Evolutionary conservation across 2,888 invertebrate species (phyloP).

Genomic region (Ophonus ardosiacus): DNA sequence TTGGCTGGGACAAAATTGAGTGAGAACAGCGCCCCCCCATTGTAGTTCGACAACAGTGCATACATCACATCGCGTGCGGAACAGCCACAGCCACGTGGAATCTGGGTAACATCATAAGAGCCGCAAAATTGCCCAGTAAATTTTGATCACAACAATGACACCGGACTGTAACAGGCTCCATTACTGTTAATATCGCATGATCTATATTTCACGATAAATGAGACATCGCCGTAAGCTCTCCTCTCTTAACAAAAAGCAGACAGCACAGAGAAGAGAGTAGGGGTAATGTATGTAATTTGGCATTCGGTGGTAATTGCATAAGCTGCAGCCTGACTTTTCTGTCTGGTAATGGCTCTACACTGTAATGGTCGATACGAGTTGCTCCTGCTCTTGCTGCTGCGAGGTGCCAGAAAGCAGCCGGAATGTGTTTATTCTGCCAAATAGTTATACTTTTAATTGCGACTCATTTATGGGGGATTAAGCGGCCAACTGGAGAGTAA

Average conservation of each 20-base stretch:
- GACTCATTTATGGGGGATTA: conserved; percentile 61
- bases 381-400: background rate
- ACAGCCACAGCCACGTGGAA: background rate
- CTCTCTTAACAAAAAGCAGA: background rate
- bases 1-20: conserved; percentile 45
- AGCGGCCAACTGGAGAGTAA: conserved; percentile 48
- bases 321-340: conserved; percentile 61
- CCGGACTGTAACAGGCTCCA: conserved; percentile 52
- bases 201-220: conserved; percentile 59
- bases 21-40: conserved; percentile 44
- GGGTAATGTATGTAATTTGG: conserved; percentile 63
- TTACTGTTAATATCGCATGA: conserved; percentile 63
- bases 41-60: conserved; percentile 49
- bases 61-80: conserved; percentile 53
- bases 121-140: conserved; percentile 62
- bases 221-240: conserved; percentile 32
- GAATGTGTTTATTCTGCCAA: conserved; percentile 63
- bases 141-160: conserved; percentile 63
- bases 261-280: background rate
- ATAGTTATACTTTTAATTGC: conserved; percentile 62
- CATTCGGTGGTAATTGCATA: conserved; percentile 62
- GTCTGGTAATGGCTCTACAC: conserved; percentile 50
- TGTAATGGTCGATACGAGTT: conserved; percentile 46
- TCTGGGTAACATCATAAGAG: conserved; percentile 26
- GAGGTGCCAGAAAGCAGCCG: conserved; percentile 53